phyloP scores from a whole-genome alignment of 2,113 vertebrate genomes.

The Tragelaphus buxtoni region DNA sequence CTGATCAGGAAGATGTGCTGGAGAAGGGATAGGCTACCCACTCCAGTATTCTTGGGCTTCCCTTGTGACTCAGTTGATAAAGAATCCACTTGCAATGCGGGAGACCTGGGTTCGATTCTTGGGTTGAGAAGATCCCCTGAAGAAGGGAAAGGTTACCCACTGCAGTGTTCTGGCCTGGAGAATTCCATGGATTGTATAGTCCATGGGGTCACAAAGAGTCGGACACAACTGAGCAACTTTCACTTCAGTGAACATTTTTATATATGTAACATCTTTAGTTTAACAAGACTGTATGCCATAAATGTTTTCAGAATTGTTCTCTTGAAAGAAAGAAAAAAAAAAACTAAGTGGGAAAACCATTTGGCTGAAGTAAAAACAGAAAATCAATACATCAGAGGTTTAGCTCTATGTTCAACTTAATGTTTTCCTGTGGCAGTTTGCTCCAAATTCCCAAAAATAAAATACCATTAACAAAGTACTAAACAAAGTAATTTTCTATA shows the following conservation, averaged over 20 bases:
- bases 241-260: background rate
- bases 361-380: conserved; percentile 59
- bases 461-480: conserved; percentile 30
- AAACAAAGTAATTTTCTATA: conserved; percentile 15
- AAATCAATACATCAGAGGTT: conserved; percentile 32
- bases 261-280: background rate
- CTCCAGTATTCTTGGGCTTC: background rate
- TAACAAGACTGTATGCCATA: conserved; percentile 1
- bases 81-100: background rate
- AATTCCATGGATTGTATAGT: background rate
- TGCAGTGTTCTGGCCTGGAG: background rate
- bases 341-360: background rate
- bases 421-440: conserved; percentile 38
- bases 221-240: background rate
- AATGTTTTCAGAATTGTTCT: conserved; percentile 32
- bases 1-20: background rate
- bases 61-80: background rate
- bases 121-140: background rate
- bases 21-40: background rate
- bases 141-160: background rate
- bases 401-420: background rate
- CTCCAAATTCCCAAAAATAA: conserved; percentile 42
- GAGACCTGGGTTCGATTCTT: background rate
- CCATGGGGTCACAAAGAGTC: background rate
- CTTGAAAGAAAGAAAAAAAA: background rate